phyloP scores from a whole-genome alignment of 1,140 invertebrate genomes.

The Conus ventricosus region DNA sequence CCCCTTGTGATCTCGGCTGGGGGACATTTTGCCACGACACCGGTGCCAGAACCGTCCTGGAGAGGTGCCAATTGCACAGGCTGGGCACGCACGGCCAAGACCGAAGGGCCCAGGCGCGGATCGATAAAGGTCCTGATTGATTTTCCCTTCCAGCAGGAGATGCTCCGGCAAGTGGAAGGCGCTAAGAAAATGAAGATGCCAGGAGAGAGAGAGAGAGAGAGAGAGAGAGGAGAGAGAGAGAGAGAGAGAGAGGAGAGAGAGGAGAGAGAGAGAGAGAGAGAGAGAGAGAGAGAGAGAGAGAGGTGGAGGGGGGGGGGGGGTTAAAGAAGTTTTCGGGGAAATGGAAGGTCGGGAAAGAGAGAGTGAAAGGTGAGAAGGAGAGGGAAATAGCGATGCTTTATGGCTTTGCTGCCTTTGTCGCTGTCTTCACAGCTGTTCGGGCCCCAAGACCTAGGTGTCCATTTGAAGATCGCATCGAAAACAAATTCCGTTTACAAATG shows the following conservation, averaged over 20 bases:
- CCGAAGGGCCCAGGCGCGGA: background rate
- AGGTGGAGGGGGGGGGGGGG: too few relatives aligned
- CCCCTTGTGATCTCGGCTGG: background rate
- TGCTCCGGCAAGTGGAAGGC: constrained; percentile 3
- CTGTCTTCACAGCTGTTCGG: too few relatives aligned
- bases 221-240: background rate
- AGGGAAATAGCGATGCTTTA: too few relatives aligned
- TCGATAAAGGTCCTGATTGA: constrained; percentile 11
- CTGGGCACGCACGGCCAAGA: constrained; percentile 5
- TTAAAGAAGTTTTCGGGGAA: too few relatives aligned
- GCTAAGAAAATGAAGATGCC: background rate
- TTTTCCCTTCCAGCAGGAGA: background rate
- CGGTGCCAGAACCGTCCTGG: constrained; percentile 19
- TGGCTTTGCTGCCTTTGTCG: too few relatives aligned
- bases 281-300: too few relatives aligned
- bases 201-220: background rate
- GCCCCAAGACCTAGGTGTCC: too few relatives aligned
- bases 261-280: background rate
- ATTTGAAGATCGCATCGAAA: too few relatives aligned
- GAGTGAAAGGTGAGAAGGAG: too few relatives aligned
- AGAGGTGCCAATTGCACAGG: constrained; percentile 25
- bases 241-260: background rate
- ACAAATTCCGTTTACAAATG: too few relatives aligned
- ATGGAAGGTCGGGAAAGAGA: too few relatives aligned
- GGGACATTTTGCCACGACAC: background rate